A percentile compares a stretch with the other conserved stretches of the same genome.
Evolutionary conservation across 2,113 vertebrate species (phyloP).

Genomic region (Larimichthys crocea): DNA sequence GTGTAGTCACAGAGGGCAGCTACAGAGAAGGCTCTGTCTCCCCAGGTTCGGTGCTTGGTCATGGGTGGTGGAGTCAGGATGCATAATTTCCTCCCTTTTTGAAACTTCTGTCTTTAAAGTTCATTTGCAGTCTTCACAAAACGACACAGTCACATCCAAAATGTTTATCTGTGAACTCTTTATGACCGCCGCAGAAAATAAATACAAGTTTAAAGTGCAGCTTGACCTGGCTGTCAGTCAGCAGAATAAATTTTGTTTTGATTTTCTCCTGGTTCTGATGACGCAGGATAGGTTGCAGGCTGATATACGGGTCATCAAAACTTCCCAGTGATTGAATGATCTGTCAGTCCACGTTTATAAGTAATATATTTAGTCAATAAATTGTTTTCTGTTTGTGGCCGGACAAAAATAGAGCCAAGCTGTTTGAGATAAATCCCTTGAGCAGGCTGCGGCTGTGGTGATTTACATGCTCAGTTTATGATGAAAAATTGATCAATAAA

Average conservation of each 20-base stretch:
- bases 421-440: background rate
- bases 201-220: slow-evolving; percentile 1
- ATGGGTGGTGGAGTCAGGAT: too few relatives aligned
- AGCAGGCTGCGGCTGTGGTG: background rate
- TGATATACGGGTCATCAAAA: slow-evolving; percentile 8
- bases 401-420: background rate
- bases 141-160: slow-evolving; percentile 2
- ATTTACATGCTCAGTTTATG: slow-evolving; percentile 6
- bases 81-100: too few relatives aligned
- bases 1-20: too few relatives aligned
- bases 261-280: slow-evolving; percentile 1
- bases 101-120: background rate
- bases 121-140: background rate
- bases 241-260: slow-evolving; percentile 15
- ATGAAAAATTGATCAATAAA: background rate
- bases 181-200: background rate
- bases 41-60: too few relatives aligned
- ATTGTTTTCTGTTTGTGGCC: background rate
- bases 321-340: slow-evolving; percentile 1
- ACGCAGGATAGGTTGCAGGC: slow-evolving; percentile 7
- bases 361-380: background rate
- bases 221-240: slow-evolving; percentile 10
- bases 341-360: background rate
- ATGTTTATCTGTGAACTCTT: slow-evolving; percentile 18
- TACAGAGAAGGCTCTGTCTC: too few relatives aligned